Evolutionary conservation across 2,888 invertebrate species (phyloP).

Genomic region (Leptogaster cylindrica): DNA sequence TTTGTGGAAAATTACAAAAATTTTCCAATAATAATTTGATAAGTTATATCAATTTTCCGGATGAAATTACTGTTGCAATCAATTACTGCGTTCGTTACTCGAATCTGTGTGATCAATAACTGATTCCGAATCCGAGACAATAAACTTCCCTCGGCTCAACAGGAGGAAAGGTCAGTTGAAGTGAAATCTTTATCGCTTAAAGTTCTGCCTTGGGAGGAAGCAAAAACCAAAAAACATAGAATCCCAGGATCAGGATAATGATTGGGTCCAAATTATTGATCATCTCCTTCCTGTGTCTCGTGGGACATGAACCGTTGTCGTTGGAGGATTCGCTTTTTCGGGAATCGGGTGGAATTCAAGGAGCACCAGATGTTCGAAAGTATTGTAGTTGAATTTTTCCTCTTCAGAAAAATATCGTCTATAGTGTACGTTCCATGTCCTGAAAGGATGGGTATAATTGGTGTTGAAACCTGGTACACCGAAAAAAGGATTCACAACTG

Average conservation of each 20-base stretch:
- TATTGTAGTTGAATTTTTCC: conserved; percentile 28
- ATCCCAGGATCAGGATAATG: neutral
- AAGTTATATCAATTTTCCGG: conserved; percentile 33
- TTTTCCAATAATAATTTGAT: conserved; percentile 4
- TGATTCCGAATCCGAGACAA: neutral
- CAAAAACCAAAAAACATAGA: neutral
- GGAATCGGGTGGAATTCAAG: neutral
- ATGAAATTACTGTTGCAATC: neutral
- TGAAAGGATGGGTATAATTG: conserved; percentile 6
- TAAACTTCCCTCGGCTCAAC: neutral
- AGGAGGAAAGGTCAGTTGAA: neutral
- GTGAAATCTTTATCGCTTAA: neutral
- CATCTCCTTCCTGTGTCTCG: neutral
- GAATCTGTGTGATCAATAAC: conserved; percentile 2
- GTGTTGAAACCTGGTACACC: too few relatives aligned
- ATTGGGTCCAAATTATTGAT: neutral
- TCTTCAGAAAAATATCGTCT: conserved; percentile 13
- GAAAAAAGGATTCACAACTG: too few relatives aligned
- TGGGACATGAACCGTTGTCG: neutral
- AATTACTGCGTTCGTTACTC: conserved; percentile 13
- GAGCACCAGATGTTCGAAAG: neutral
- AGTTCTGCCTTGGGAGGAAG: neutral
- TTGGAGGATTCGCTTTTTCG: neutral
- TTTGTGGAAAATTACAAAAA: neutral
- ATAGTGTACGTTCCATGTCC: conserved; percentile 4